Evolutionary conservation across 2,888 invertebrate genomes (phyloP).

Genomic region (Chymomyza caudatula): DNA sequence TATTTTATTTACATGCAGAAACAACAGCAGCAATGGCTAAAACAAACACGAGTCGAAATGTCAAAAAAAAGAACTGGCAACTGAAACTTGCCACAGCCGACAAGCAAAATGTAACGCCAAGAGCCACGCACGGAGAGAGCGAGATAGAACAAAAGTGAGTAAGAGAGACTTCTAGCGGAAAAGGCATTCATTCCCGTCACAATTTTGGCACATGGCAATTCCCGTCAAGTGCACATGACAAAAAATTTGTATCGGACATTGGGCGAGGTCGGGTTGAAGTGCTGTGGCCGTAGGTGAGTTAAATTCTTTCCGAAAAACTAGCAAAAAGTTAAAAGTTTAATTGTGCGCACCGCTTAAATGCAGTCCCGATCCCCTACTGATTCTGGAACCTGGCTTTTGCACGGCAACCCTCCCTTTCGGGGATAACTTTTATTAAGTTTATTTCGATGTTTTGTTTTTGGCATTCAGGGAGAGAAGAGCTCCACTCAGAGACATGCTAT

Average conservation of each 20-base stretch:
- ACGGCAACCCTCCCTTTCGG: constrained; percentile 44
- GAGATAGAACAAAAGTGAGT: not conserved
- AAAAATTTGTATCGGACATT: constrained; percentile 37
- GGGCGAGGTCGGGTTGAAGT: constrained; percentile 7
- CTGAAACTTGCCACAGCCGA: constrained; percentile 23
- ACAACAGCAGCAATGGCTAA: constrained; percentile 25
- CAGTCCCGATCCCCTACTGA: constrained; percentile 16
- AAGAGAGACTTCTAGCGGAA: not conserved
- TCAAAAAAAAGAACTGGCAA: constrained; percentile 40
- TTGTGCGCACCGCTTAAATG: constrained; percentile 65
- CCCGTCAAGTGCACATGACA: constrained; percentile 61
- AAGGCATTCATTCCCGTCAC: constrained; percentile 23
- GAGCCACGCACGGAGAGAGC: not conserved
- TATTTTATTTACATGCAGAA: constrained; percentile 50
- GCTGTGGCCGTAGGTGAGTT: constrained; percentile 22
- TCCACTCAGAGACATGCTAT: constrained; percentile 24
- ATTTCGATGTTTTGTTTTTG: constrained; percentile 20
- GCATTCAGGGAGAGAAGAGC: not conserved
- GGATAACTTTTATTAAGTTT: constrained; percentile 70
- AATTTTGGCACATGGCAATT: constrained; percentile 66
- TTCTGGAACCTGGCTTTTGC: not conserved
- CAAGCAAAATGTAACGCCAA: constrained; percentile 8
- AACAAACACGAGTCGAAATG: constrained; percentile 35
- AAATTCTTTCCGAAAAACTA: constrained; percentile 47
- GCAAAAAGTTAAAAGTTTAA: constrained; percentile 70